phyloP scores from a whole-genome alignment of 1,140 invertebrate genomes.

The Leptinotarsa defecta region DNA sequence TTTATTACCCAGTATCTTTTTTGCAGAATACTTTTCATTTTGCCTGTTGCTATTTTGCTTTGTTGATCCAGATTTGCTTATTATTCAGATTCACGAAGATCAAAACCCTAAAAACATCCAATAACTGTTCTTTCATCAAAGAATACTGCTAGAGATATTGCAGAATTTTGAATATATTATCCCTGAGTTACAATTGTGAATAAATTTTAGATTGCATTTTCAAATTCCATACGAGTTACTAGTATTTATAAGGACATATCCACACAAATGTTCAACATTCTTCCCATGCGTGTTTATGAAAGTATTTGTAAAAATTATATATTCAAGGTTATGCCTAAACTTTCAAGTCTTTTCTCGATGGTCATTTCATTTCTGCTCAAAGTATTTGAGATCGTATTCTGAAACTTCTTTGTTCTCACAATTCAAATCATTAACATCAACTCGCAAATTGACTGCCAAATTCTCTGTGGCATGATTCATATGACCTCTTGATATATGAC shows the following conservation, averaged over 20 bases:
- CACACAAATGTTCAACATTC: neutral
- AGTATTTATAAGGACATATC: neutral
- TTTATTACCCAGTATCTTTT: too few species aligned
- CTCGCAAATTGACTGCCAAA: slow-evolving; percentile 5
- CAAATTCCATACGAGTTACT: neutral
- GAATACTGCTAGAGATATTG: too few species aligned
- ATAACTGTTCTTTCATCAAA: too few species aligned
- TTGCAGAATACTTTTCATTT: too few species aligned
- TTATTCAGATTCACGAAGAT: too few species aligned
- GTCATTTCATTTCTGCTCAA: too few species aligned
- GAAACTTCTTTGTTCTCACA: neutral
- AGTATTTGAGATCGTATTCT: neutral
- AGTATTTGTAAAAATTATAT: neutral
- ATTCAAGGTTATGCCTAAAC: neutral
- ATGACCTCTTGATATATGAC: neutral
- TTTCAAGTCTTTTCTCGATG: neutral
- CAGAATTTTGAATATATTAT: too few species aligned
- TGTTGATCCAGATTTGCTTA: too few species aligned
- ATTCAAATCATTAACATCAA: neutral
- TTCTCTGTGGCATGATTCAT: slow-evolving; percentile 1
- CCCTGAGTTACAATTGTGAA: too few species aligned
- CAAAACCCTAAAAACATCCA: too few species aligned
- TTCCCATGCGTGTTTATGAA: neutral
- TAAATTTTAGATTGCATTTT: neutral
- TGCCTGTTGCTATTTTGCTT: too few species aligned